These are phyloP conservation scores for Lamprotornis superbus DNA, from an alignment of 2,113 vertebrate species.

Conservation along the genomic window DNA sequence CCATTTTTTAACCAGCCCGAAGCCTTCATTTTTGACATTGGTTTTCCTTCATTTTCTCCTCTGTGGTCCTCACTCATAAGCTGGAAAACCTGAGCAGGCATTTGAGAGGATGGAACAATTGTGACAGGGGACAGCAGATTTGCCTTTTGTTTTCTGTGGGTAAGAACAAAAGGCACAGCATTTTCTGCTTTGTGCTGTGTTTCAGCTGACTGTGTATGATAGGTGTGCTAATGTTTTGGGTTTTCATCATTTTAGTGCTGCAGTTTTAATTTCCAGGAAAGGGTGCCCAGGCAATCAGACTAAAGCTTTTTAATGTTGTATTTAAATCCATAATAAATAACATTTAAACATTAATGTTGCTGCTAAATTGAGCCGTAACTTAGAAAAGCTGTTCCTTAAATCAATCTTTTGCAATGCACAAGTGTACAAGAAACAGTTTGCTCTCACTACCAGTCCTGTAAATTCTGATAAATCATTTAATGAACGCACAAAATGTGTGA, in stretches of 20 bases:
- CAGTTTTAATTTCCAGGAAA: neutral
- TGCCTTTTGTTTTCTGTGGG: neutral
- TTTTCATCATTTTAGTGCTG: neutral
- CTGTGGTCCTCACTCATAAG: neutral
- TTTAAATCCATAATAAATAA: slow-evolving; percentile 25
- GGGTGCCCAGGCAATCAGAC: neutral
- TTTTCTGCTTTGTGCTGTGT: neutral
- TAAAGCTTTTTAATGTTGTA: neutral
- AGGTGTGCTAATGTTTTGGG: neutral
- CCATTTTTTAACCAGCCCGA: neutral
- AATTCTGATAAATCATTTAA: neutral
- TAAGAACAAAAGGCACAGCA: neutral
- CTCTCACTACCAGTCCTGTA: neutral
- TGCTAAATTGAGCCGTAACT: neutral
- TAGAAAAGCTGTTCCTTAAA: slow-evolving; percentile 13
- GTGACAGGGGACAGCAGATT: neutral
- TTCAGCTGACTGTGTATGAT: neutral
- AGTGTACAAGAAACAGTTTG: neutral
- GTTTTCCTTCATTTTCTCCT: neutral
- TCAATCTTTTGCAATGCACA: neutral
- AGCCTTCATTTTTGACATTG: neutral
- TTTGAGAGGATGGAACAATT: neutral
- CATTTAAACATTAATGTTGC: neutral
- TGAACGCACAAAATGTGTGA: neutral
- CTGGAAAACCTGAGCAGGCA: neutral